These are phyloP conservation scores for Agriopis aurantiaria DNA, from an alignment of 2,888 invertebrate genomes.

Conservation along the genomic window DNA sequence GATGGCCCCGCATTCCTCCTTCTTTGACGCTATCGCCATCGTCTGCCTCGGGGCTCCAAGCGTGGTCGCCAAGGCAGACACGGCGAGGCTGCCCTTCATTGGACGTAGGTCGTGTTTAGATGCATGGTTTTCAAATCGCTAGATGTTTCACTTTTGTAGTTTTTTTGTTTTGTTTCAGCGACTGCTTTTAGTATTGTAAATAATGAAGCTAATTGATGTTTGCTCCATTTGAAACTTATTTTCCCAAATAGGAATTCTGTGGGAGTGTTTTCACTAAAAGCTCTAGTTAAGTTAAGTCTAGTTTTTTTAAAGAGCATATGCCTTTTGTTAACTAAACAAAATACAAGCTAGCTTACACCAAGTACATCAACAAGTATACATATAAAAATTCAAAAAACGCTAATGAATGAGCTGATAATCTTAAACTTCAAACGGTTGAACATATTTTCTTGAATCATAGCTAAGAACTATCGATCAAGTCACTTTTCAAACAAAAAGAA, in stretches of 20 bases:
- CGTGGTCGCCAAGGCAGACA: constrained; percentile 96
- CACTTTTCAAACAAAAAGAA: no score
- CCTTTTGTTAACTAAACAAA: no score
- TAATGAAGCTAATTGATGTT: neutral
- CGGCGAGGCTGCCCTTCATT: constrained; percentile 93
- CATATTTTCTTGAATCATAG: no score
- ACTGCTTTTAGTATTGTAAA: neutral
- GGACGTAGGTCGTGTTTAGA: constrained; percentile 90
- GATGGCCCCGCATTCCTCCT: constrained; percentile 96
- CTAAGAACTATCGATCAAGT: no score
- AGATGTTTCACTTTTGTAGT: constrained; percentile 7
- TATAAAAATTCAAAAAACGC: no score
- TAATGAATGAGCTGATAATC: no score
- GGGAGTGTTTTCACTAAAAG: neutral
- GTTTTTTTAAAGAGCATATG: no score
- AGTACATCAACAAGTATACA: no score
- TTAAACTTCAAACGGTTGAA: no score
- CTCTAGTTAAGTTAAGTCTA: no score
- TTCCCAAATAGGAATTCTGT: neutral
- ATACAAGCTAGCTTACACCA: no score
- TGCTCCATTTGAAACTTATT: neutral
- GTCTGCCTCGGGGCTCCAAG: constrained; percentile 94
- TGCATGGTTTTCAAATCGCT: constrained; percentile 13
- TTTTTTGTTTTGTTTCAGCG: constrained; percentile 5
- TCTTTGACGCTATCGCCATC: constrained; percentile 95